These are phyloP conservation scores for Pinctada fucata DNA, from an alignment of 2,888 invertebrate genomes.

Conservation along the genomic window DNA sequence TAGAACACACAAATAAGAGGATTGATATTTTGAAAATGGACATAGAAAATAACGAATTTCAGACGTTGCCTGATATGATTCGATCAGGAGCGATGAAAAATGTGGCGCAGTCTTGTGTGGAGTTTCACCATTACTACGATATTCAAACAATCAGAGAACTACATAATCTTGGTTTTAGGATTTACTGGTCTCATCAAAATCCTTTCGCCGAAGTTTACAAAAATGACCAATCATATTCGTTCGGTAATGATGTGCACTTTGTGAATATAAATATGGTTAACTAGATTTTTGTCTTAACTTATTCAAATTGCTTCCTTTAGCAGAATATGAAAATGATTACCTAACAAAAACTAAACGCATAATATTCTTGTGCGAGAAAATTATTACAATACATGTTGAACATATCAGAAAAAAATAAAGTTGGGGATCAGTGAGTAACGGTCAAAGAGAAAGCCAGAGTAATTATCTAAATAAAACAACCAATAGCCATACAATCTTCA, in stretches of 20 bases:
- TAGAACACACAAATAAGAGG: conserved; percentile 8
- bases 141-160: conserved; percentile 6
- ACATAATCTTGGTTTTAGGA: neutral
- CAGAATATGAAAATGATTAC: too few species aligned
- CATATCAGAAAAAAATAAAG: too few species aligned
- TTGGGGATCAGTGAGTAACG: too few species aligned
- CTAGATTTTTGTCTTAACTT: too few species aligned
- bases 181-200: conserved; percentile 14
- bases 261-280: conserved; percentile 5
- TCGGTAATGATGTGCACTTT: conserved; percentile 6
- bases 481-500: too few species aligned
- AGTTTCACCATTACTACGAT: conserved; percentile 1
- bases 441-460: too few species aligned
- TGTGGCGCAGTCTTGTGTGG: conserved; percentile 8
- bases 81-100: conserved; percentile 5
- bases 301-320: too few species aligned
- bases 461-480: too few species aligned
- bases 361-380: too few species aligned
- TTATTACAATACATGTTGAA: too few species aligned
- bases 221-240: neutral
- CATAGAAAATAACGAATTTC: conserved; percentile 3
- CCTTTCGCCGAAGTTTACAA: conserved; percentile 3
- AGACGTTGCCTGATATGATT: conserved; percentile 2
- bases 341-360: too few species aligned
- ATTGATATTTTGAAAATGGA: conserved; percentile 13